Conservation (phyloP, 2,113 vertebrate genomes). For the Gorsachius goisagi region DNA sequence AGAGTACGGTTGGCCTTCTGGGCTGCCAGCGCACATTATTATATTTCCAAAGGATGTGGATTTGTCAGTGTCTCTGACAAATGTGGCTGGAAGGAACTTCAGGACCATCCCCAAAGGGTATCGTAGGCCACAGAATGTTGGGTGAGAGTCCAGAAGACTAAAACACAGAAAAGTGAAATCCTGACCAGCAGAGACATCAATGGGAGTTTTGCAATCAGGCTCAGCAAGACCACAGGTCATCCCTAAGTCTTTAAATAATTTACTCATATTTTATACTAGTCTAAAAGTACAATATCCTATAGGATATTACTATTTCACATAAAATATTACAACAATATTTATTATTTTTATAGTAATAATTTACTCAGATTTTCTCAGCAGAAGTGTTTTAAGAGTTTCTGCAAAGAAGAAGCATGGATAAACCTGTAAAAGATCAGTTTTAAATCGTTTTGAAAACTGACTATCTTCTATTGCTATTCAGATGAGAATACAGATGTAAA, state of each 20-base stretch:
- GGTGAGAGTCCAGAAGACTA: neutral
- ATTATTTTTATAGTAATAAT: neutral
- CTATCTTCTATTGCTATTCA: neutral
- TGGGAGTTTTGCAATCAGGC: neutral
- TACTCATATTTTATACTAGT: neutral
- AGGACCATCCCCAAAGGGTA: neutral
- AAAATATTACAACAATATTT: neutral
- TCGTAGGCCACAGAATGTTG: neutral
- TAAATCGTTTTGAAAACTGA: neutral
- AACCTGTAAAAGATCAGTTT: neutral
- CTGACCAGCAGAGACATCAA: neutral
- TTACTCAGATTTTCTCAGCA: neutral
- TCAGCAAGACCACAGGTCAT: neutral
- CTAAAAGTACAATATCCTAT: neutral
- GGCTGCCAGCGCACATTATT: no score
- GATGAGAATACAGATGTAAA: neutral
- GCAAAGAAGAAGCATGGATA: neutral
- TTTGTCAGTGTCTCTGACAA: neutral
- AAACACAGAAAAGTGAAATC: neutral
- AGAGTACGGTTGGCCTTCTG: no score
- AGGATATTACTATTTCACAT: accelerated
- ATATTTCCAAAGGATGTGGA: neutral
- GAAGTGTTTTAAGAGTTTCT: neutral
- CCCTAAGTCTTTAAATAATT: neutral
- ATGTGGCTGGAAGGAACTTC: neutral